A percentile compares a stretch with the other conserved stretches of the same genome.
Evolutionary conservation across 2,888 invertebrate genomes (phyloP).

Genomic region (Timema cristinae): DNA sequence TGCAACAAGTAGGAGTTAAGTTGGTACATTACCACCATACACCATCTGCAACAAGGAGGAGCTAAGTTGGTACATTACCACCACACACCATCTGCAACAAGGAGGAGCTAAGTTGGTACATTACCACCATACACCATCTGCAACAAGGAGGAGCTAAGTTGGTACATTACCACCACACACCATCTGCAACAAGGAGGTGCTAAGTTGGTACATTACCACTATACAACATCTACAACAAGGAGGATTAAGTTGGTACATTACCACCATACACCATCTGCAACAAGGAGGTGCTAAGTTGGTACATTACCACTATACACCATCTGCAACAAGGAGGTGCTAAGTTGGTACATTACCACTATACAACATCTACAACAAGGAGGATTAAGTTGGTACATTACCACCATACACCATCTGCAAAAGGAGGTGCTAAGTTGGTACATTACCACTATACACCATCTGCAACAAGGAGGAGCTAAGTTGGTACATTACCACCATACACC

Average conservation of each 20-base stretch:
- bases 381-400: conserved; percentile 34
- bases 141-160: conserved; percentile 29
- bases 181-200: conserved; percentile 52
- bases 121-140: conserved; percentile 74
- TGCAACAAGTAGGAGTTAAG: conserved; percentile 41
- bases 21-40: conserved; percentile 55
- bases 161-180: conserved; percentile 61
- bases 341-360: conserved; percentile 47
- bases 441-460: conserved; percentile 66
- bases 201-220: background rate
- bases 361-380: conserved; percentile 58
- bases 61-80: conserved; percentile 34
- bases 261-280: conserved; percentile 74
- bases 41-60: conserved; percentile 58
- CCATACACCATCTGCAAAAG: conserved; percentile 73
- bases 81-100: conserved; percentile 73
- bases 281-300: conserved; percentile 9
- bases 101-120: background rate
- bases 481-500: conserved; percentile 61
- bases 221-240: conserved; percentile 67
- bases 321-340: conserved; percentile 46
- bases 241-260: background rate
- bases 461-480: conserved; percentile 29
- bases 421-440: background rate
- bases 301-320: conserved; percentile 59